Evolutionary conservation across 1,140 invertebrate species (phyloP).

Genomic region (Pseudachorutes palmiensis): DNA sequence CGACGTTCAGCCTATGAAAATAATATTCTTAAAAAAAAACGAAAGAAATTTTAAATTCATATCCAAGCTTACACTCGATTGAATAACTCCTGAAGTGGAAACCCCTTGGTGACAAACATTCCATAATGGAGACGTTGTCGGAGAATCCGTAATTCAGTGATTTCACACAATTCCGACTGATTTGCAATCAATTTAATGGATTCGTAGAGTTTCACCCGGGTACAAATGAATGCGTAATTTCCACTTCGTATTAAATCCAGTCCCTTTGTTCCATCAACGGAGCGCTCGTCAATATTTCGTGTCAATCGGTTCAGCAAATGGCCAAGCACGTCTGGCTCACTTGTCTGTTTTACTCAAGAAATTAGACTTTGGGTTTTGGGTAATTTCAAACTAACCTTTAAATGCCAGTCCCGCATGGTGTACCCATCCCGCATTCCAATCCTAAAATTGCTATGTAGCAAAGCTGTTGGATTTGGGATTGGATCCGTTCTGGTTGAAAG

Average conservation of each 20-base stretch:
- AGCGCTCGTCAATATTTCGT: slow-evolving; percentile 1
- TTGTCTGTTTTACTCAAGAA: neutral
- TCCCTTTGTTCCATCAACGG: slow-evolving; percentile 20
- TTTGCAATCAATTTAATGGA: neutral
- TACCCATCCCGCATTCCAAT: slow-evolving; percentile 25
- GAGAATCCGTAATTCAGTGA: slow-evolving; percentile 27
- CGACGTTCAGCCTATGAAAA: slow-evolving; percentile 13
- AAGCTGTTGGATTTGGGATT: slow-evolving; percentile 19
- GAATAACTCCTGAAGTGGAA: slow-evolving; percentile 24
- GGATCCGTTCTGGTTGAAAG: slow-evolving; percentile 27
- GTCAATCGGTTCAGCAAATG: slow-evolving; percentile 3
- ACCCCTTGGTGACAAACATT: slow-evolving; percentile 24
- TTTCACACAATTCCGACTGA: slow-evolving; percentile 21
- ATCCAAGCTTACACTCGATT: slow-evolving; percentile 18
- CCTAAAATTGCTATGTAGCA: slow-evolving; percentile 25
- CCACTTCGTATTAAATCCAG: slow-evolving; percentile 4
- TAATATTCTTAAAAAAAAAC: slow-evolving; percentile 4
- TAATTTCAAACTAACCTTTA: neutral
- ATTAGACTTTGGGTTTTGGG: neutral
- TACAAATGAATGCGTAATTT: slow-evolving; percentile 30
- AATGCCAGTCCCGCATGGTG: neutral
- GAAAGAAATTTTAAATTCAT: neutral
- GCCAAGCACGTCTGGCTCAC: neutral
- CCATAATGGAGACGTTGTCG: slow-evolving; percentile 24
- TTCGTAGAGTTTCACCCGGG: slow-evolving; percentile 25